phyloP scores from a whole-genome alignment of 2,888 invertebrate species.

The Drosophila falleni region DNA sequence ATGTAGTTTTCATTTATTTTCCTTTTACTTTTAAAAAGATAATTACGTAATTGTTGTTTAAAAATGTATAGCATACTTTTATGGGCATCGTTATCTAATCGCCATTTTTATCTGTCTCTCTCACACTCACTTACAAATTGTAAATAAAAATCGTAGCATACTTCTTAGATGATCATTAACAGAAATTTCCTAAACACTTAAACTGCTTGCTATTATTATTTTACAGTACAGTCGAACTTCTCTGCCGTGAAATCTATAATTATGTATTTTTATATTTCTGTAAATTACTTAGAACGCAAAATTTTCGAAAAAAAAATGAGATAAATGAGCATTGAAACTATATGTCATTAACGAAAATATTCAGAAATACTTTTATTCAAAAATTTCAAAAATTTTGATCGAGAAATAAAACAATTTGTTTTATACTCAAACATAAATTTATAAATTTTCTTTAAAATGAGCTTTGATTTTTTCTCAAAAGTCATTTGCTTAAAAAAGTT shows the following conservation, averaged over 20 bases:
- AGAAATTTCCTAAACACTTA: background rate
- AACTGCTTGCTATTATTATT: background rate
- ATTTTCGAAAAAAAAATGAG: no score
- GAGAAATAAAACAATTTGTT: no score
- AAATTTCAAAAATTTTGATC: no score
- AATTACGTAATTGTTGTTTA: background rate
- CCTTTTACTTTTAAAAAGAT: background rate
- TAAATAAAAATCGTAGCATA: background rate
- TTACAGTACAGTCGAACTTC: background rate
- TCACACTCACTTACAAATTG: background rate
- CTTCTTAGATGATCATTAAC: background rate
- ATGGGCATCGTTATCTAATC: background rate
- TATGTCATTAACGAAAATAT: no score
- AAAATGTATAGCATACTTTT: slow-evolving; percentile 26
- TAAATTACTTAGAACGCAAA: no score
- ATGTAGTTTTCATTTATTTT: background rate
- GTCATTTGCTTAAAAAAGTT: no score
- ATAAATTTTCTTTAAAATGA: no score
- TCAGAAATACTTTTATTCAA: no score
- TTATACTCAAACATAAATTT: background rate
- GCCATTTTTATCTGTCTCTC: background rate
- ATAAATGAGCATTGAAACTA: no score
- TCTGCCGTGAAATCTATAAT: no score
- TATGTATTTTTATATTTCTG: no score
- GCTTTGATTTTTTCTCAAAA: background rate